Percentiles rank a stretch among this genome's conserved stretches.
Conservation (phyloP, 2,888 invertebrate genomes). For the Lasioglossum leucozonium region DNA sequence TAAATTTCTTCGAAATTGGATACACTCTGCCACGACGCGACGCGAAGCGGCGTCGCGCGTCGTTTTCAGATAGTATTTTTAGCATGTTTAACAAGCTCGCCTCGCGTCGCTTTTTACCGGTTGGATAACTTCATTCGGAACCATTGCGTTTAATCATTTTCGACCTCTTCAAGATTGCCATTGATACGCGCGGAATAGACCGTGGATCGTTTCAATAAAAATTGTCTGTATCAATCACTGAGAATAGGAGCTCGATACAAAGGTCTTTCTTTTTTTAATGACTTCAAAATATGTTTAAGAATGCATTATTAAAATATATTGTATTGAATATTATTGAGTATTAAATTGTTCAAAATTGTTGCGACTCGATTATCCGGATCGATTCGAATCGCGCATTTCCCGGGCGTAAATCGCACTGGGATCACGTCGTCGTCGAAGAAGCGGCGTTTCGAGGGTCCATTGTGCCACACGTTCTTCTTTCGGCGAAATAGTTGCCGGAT, state of each 20-base stretch:
- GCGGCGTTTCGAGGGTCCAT: neutral
- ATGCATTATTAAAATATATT: too few species aligned
- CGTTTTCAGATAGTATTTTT: neutral
- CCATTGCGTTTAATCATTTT: too few species aligned
- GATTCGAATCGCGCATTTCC: neutral
- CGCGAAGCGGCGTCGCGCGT: neutral
- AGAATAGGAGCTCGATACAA: neutral
- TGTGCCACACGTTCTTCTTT: neutral
- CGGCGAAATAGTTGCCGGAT: neutral
- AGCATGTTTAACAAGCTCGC: neutral
- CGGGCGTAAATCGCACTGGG: neutral
- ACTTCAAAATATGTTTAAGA: too few species aligned
- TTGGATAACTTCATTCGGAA: neutral
- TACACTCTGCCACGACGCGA: neutral
- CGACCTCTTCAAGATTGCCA: neutral
- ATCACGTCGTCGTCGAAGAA: neutral
- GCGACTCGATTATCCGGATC: too few species aligned
- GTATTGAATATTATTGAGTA: too few species aligned
- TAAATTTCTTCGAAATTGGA: constrained; percentile 15
- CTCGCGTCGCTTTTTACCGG: neutral
- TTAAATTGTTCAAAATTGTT: too few species aligned
- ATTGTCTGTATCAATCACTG: neutral
- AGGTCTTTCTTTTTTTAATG: neutral
- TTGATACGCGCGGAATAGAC: neutral
- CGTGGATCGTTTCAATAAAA: too few species aligned